Base-by-base conservation (phyloP, 2,113 vertebrate genomes). In the Trogon surrucura region DNA sequence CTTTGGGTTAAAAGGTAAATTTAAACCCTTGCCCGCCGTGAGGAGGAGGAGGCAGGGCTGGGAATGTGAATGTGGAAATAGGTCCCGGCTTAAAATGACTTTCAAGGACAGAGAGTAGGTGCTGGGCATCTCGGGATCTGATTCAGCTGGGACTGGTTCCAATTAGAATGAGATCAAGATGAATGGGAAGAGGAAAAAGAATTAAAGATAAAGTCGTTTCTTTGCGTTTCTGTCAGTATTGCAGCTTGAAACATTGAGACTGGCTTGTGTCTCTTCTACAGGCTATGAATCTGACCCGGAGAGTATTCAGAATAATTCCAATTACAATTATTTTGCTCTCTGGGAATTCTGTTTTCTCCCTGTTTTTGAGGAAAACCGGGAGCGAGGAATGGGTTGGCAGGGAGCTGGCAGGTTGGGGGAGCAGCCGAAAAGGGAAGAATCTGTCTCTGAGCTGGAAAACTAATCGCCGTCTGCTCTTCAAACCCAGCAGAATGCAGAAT, bases 121-220 rank as follows among this genome's bases (percentile, higher is more conserved):
- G 77, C 81, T 54, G 74, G 48, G 72, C 47, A 96, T 47, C 61
- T 81, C 2, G 5, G 64, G 67, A 78, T 50, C 38, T 9, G 56
- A 25, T 88, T 87, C 92, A 94, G 53, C 69, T 86, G 94, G 94
- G 91, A 91, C 29, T 0, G 2, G 25, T 56, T 95, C 92, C 91
- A 94, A 9, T 56, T 50, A 61, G 91, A 96, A 94, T 74, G 75
- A 91, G 94, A 85, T 73, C 82, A 83, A 96, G 92, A 88, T 88
- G 92, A 88, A 74, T 12, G 47, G 47, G 53, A 51, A 23, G 1
- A 16, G 7, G 5, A 1, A 9, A 5, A 6, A 7, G 16, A 47
- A 47, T 18, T 18, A 47, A 47, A 8, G 16, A 30, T 27, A 3
- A 26, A 38, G 8, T 21, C 20, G 13, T 74, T 13, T 32, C 51